Evolutionary conservation across 2,888 invertebrate genomes (phyloP).

Genomic region (Tiliacea citrago): DNA sequence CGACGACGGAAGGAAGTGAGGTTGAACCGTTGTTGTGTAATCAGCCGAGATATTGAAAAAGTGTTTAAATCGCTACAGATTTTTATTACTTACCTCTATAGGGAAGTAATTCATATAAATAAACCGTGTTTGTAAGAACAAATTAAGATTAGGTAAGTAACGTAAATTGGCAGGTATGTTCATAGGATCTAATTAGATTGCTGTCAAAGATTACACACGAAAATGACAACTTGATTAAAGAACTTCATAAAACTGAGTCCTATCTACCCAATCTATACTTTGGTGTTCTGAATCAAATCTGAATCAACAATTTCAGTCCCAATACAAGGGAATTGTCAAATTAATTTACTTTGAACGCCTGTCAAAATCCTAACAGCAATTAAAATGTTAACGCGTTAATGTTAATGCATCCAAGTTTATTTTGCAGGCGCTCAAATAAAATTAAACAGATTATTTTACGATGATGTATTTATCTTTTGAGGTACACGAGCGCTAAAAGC

Average conservation of each 20-base stretch:
- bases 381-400: conserved; percentile 19
- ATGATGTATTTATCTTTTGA: conserved; percentile 1
- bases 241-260: conserved; percentile 28
- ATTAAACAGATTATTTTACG: conserved; percentile 20
- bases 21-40: conserved; percentile 7
- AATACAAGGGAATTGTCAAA: conserved; percentile 25
- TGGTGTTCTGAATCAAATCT: too few relatives aligned
- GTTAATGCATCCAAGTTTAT: not conserved
- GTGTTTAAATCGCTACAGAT: conserved; percentile 14
- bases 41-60: conserved; percentile 14
- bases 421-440: conserved; percentile 16
- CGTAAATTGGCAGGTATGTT: too few relatives aligned
- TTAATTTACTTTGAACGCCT: conserved; percentile 37
- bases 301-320: too few relatives aligned
- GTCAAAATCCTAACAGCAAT: conserved; percentile 40
- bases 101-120: too few relatives aligned
- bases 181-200: too few relatives aligned
- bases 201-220: conserved; percentile 1
- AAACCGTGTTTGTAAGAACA: not conserved
- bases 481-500: conserved; percentile 2
- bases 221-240: conserved; percentile 42
- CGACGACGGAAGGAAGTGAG: not conserved
- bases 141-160: not conserved
- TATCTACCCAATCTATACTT: conserved; percentile 40
- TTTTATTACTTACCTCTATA: too few relatives aligned